Conservation (phyloP, 2,797 vertebrate species). For the Leptodactylus fallax region DNA sequence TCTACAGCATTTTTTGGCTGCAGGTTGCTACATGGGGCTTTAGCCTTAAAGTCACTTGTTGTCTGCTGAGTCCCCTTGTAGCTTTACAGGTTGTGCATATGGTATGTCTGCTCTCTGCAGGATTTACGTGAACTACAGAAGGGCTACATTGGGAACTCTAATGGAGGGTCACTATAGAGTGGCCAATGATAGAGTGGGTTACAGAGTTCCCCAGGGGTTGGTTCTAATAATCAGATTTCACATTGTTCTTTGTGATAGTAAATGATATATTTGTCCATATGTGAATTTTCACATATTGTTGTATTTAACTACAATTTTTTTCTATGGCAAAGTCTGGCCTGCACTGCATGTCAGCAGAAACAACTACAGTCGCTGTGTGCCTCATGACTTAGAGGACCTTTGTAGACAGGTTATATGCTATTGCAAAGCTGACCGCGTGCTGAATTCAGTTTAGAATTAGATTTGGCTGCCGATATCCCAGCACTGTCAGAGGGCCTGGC, state of each 20-base stretch:
- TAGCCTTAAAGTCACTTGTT: too few relatives aligned
- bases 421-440: too few relatives aligned
- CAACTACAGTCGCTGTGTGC: background rate
- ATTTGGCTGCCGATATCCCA: too few relatives aligned
- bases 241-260: background rate
- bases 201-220: background rate
- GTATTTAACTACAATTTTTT: background rate
- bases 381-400: background rate
- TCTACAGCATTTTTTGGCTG: too few relatives aligned
- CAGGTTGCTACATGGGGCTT: too few relatives aligned
- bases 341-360: background rate
- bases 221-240: background rate
- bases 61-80: too few relatives aligned
- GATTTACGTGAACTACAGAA: background rate
- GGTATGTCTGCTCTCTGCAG: background rate
- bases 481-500: too few relatives aligned
- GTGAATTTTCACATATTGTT: background rate
- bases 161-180: background rate
- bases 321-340: background rate
- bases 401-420: too few relatives aligned
- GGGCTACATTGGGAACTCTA: background rate
- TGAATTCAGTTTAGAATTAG: too few relatives aligned
- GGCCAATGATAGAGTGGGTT: background rate
- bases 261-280: background rate
- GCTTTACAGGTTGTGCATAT: background rate